These are phyloP conservation scores for Rhagoletis pomonella DNA, from an alignment of 1,140 invertebrate species.

Conservation along the genomic window DNA sequence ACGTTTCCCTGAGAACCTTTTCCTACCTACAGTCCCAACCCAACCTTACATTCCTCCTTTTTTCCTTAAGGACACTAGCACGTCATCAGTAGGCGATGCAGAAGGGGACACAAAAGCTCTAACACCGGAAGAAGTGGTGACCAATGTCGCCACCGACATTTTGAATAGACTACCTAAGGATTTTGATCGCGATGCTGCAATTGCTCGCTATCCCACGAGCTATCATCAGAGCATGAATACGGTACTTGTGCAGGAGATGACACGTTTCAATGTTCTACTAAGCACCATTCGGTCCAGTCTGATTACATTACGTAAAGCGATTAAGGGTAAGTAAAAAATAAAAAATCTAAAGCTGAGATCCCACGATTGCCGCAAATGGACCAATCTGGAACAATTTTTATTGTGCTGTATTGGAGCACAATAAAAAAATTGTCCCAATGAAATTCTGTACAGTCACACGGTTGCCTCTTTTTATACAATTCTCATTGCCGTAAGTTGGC, in stretches of 20 bases:
- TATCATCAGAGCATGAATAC: conserved; percentile 84
- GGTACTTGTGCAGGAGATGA: conserved; percentile 95
- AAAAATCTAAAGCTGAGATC: too few relatives aligned
- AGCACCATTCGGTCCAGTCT: conserved; percentile 84
- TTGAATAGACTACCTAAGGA: conserved; percentile 83
- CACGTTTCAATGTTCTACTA: conserved; percentile 89
- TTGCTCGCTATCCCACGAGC: conserved; percentile 85
- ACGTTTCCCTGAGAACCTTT: conserved; percentile 69
- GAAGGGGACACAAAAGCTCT: conserved; percentile 69
- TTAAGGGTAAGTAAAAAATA: conserved; percentile 82
- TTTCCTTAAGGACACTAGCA: conserved; percentile 69
- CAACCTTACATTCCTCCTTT: conserved; percentile 69
- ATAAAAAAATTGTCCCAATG: too few relatives aligned
- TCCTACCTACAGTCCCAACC: conserved; percentile 68
- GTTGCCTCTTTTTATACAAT: too few relatives aligned
- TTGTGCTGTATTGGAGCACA: too few relatives aligned
- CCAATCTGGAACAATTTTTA: too few relatives aligned
- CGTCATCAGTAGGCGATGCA: conserved; percentile 73
- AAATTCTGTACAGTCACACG: too few relatives aligned
- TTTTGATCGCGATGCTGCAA: conserved; percentile 81
- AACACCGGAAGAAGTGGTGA: conserved; percentile 81
- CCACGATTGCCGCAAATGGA: too few relatives aligned
- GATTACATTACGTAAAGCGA: conserved; percentile 88
- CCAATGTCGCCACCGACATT: conserved; percentile 82
- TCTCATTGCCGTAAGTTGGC: too few relatives aligned